These are phyloP conservation scores for Myopa tessellatipennis DNA, from an alignment of 2,888 invertebrate genomes.

Conservation along the genomic window DNA sequence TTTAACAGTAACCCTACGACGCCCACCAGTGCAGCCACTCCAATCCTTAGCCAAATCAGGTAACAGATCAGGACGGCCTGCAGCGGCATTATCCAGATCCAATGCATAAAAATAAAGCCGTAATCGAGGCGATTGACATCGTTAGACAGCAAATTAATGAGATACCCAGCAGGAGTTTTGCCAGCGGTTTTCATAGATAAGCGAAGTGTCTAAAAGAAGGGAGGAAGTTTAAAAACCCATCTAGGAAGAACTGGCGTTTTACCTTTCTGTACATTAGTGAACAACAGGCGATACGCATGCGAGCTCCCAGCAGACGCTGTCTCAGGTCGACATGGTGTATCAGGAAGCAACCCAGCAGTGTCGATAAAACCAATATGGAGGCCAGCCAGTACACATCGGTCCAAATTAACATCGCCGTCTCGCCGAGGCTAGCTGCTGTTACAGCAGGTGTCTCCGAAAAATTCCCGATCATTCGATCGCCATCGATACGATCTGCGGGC, in stretches of 20 bases:
- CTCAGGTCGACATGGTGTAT: slow-evolving; percentile 67
- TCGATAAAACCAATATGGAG: slow-evolving; percentile 59
- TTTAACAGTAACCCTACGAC: slow-evolving; percentile 81
- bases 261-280: slow-evolving; percentile 78
- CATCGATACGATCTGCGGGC: neutral
- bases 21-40: slow-evolving; percentile 81
- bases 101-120: slow-evolving; percentile 84
- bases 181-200: slow-evolving; percentile 78
- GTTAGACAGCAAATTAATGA: slow-evolving; percentile 93
- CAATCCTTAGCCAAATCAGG: slow-evolving; percentile 81
- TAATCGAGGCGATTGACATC: slow-evolving; percentile 93
- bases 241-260: slow-evolving; percentile 31
- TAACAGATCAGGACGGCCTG: slow-evolving; percentile 75
- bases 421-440: slow-evolving; percentile 37
- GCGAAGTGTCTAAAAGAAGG: slow-evolving; percentile 71
- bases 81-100: slow-evolving; percentile 88
- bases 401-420: slow-evolving; percentile 56
- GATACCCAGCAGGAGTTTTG: slow-evolving; percentile 84
- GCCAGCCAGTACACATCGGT: slow-evolving; percentile 64
- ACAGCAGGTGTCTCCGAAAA: neutral
- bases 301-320: slow-evolving; percentile 71
- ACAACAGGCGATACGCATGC: slow-evolving; percentile 76
- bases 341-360: slow-evolving; percentile 61
- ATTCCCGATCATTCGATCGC: neutral
- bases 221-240: neutral